phyloP scores from a whole-genome alignment of 2,797 vertebrate species.

The Enteromius mattozi region DNA sequence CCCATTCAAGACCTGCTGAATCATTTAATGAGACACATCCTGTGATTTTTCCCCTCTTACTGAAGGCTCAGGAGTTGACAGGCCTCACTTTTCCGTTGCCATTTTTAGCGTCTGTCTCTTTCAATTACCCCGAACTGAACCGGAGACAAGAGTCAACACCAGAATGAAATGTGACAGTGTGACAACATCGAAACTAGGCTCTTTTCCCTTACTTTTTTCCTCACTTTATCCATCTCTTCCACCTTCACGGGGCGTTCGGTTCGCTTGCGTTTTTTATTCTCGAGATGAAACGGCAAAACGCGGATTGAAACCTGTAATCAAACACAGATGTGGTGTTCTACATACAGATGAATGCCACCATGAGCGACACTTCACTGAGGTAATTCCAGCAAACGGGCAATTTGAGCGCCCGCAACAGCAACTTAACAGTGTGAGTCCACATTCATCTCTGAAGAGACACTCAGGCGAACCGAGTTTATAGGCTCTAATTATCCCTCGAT shows the following conservation, averaged over 20 bases:
- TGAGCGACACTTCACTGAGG: conserved; percentile 52
- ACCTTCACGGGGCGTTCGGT: background rate
- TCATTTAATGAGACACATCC: conserved; percentile 47
- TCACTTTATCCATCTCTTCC: conserved; percentile 14
- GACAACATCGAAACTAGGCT: conserved; percentile 38
- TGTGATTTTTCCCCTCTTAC: conserved; percentile 33
- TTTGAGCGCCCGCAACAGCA: conserved; percentile 58
- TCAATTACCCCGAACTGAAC: conserved; percentile 42
- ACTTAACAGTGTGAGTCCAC: conserved; percentile 60
- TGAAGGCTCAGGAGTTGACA: conserved; percentile 12
- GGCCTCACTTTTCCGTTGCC: conserved; percentile 34
- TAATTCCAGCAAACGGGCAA: conserved; percentile 66
- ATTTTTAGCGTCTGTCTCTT: conserved; percentile 49
- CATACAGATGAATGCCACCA: conserved; percentile 56
- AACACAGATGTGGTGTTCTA: conserved; percentile 55
- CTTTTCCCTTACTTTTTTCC: background rate
- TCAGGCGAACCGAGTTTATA: conserved; percentile 38
- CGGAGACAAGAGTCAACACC: conserved; percentile 45
- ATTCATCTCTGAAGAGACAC: conserved; percentile 53
- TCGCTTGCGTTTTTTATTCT: conserved; percentile 19
- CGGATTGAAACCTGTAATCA: conserved; percentile 67
- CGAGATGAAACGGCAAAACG: conserved; percentile 54
- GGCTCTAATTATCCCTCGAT: conserved; percentile 49
- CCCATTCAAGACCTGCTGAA: conserved; percentile 38
- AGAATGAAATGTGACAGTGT: conserved; percentile 50